Evolutionary conservation across 2,888 invertebrate species (phyloP), one percentile per base, ranked within the genome.

Genomic region (Podabrus alpinus): DNA sequence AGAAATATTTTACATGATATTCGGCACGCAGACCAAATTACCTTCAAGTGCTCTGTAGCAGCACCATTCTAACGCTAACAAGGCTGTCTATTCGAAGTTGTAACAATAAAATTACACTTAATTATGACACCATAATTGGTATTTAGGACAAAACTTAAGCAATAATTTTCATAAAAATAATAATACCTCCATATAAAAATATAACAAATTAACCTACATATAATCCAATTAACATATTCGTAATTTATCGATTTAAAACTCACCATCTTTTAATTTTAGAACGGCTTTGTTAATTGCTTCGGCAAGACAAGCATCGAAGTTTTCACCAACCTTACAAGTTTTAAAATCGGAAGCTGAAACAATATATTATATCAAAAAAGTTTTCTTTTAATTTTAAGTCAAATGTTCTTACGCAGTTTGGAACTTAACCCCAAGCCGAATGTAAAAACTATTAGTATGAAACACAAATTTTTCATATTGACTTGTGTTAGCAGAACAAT

Each of bases 231-330:
- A 45, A n/a, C 45, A 45, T 45, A 45, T 45, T 45, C 5, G n/a
- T 45, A 45, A 45, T n/a, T 45, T 45, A 45, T 29, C 13, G 5
- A 7, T n/a, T n/a, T 45, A n/a, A 45, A 45, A 62, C 82, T 86
- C 86, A 92, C 93, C 93, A 82, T 88, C 85, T 79, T 88, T 91
- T 84, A 93, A 88, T 66, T 89, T 86, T 25, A 88, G 82, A 0
- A 92, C 84, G 0, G 92, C 92, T 67, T 90, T 89, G 1, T 89
- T 89, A 0, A 91, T 90, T 0, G 91, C 91, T n/a, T 86, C 82
- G 73, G 88, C 88, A 11, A 93, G 85, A 75, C 93, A 93, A 60
- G 90, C 89, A 82, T 90, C 89, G 29, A 91, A 86, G 75, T 90
- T 88, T 79, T 91, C 90, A 17, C 85, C 87, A 78, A 89, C 89